Evolutionary conservation across 2,113 vertebrate genomes (phyloP).

Genomic region (Cyphomyrus discorhynchus): DNA sequence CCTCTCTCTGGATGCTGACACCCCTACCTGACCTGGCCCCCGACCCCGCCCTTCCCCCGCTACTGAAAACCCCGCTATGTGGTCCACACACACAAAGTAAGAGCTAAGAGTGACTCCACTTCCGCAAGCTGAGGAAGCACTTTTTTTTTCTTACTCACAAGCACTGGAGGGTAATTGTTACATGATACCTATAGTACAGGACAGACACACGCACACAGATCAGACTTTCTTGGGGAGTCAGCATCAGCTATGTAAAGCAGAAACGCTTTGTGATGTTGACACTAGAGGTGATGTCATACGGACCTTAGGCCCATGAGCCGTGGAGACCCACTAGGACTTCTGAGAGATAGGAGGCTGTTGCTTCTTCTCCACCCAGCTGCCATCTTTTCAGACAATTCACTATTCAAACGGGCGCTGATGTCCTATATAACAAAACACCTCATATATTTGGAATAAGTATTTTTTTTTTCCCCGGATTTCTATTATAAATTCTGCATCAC

Average conservation of each 20-base stretch:
- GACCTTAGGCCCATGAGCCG: background rate
- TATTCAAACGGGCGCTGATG: background rate
- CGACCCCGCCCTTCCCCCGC: background rate
- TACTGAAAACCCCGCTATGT: background rate
- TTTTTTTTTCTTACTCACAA: background rate
- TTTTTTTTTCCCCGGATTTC: background rate
- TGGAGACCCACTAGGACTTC: background rate
- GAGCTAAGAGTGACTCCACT: background rate
- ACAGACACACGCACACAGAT: background rate
- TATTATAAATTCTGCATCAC: background rate
- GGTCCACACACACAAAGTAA: background rate
- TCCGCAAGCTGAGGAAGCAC: background rate
- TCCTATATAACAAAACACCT: background rate
- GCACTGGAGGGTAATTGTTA: background rate
- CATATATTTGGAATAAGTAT: background rate
- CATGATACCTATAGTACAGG: background rate
- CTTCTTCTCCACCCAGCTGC: background rate
- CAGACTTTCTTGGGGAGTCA: background rate
- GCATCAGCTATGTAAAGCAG: background rate
- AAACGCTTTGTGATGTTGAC: background rate
- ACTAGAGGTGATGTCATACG: background rate
- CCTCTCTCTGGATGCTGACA: conserved; percentile 5
- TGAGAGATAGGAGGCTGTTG: background rate
- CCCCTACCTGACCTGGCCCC: background rate
- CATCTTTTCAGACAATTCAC: background rate